These are phyloP conservation scores for Malaclemys terrapin DNA, from an alignment of 2,113 vertebrate species.

Conservation along the genomic window DNA sequence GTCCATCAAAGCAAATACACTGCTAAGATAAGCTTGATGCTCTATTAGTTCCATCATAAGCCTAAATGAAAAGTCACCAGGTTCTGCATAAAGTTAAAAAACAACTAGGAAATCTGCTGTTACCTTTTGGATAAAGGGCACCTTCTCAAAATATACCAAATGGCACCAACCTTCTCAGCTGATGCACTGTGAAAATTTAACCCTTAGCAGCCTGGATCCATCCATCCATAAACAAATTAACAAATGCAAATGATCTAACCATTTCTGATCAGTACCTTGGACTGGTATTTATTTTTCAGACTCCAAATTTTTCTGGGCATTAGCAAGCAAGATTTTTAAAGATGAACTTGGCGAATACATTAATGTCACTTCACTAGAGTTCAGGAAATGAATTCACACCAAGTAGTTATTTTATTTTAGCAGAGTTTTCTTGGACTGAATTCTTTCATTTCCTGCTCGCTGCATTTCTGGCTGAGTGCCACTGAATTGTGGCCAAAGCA, in stretches of 20 bases:
- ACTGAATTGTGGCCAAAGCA: background rate
- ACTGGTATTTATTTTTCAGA: background rate
- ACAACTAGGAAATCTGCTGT: background rate
- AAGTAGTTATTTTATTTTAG: background rate
- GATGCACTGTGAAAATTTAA: background rate
- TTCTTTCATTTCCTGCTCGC: background rate
- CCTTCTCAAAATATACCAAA: background rate
- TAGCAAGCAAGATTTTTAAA: background rate
- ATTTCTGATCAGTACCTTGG: background rate
- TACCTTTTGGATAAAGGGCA: background rate
- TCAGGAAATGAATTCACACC: background rate
- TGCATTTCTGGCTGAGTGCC: background rate
- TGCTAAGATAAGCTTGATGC: accelerated
- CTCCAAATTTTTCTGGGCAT: background rate
- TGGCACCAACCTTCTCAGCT: background rate
- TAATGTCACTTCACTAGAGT: background rate
- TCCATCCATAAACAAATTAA: background rate
- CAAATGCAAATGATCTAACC: accelerated
- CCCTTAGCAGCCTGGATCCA: background rate
- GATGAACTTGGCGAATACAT: background rate
- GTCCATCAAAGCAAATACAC: background rate
- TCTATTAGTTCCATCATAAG: background rate
- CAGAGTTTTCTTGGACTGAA: background rate
- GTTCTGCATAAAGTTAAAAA: background rate
- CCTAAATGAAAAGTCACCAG: background rate